A percentile compares a stretch with the other conserved stretches of the same genome.
These are phyloP conservation scores for Platycheirus albimanus DNA, from an alignment of 2,888 invertebrate genomes.

Conservation along the genomic window DNA sequence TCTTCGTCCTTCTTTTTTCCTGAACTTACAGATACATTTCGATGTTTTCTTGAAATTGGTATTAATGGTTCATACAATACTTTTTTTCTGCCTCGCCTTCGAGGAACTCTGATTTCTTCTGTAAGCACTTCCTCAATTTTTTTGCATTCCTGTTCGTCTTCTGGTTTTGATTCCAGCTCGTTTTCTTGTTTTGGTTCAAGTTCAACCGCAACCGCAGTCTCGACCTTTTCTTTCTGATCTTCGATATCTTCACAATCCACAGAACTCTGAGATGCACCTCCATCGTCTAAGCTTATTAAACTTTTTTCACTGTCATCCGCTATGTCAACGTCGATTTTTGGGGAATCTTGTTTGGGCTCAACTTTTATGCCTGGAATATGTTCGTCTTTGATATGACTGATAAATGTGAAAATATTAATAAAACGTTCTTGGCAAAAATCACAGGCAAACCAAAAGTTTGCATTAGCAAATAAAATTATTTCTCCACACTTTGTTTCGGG, in stretches of 20 bases:
- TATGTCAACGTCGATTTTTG: not conserved
- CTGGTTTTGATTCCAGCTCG: not conserved
- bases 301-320: conserved; percentile 1
- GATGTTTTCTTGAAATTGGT: not conserved
- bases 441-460: conserved; percentile 63
- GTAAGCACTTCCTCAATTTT: conserved; percentile 13
- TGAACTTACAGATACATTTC: not conserved
- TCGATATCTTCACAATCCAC: conserved; percentile 1
- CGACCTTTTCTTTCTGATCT: not conserved
- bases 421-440: conserved; percentile 63
- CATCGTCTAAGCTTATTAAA: conserved; percentile 9
- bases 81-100: conserved; percentile 24
- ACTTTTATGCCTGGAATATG: conserved; percentile 38
- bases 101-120: conserved; percentile 6
- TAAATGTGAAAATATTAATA: conserved; percentile 49
- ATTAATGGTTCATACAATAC: conserved; percentile 20
- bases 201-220: too few species aligned
- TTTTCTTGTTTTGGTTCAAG: not conserved
- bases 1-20: conserved; percentile 11
- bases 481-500: conserved; percentile 57
- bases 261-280: not conserved
- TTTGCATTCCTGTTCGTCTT: not conserved
- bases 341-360: conserved; percentile 4
- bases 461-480: conserved; percentile 48
- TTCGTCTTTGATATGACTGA: conserved; percentile 53